Percentiles rank a stretch among this genome's conserved stretches.
These are phyloP conservation scores for Monochamus alternatus DNA, from an alignment of 2,888 invertebrate genomes.

Conservation along the genomic window DNA sequence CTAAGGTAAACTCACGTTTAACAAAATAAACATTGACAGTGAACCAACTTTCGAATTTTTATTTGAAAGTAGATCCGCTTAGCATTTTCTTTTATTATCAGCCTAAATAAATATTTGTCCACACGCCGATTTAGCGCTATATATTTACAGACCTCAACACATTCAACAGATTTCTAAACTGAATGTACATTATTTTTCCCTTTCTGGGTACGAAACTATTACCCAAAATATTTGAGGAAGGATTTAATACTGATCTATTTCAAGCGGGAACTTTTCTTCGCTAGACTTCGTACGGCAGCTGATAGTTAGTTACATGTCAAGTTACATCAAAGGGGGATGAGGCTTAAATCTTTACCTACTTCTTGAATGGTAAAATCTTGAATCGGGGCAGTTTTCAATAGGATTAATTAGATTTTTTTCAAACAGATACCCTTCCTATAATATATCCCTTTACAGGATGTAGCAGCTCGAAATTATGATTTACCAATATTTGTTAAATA, in stretches of 20 bases:
- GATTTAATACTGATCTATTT: constrained; percentile 28
- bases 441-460: background rate
- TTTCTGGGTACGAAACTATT: background rate
- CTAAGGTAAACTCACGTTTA: background rate
- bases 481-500: too few relatives aligned
- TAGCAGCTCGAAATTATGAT: too few relatives aligned
- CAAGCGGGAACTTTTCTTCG: constrained; percentile 30
- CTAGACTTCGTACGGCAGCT: constrained; percentile 29
- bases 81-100: constrained; percentile 15
- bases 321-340: too few relatives aligned
- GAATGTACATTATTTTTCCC: background rate
- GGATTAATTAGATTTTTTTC: background rate
- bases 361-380: background rate
- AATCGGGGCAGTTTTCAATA: background rate
- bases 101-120: constrained; percentile 24
- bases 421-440: background rate
- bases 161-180: too few relatives aligned
- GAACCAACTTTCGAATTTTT: background rate
- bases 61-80: constrained; percentile 11
- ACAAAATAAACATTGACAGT: constrained; percentile 5
- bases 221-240: constrained; percentile 28
- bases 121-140: constrained; percentile 8
- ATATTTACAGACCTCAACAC: background rate
- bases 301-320: constrained; percentile 13
- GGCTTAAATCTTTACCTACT: constrained; percentile 1